Base-by-base conservation (phyloP, 2,888 invertebrate species). In the Heliconius cydno region DNA sequence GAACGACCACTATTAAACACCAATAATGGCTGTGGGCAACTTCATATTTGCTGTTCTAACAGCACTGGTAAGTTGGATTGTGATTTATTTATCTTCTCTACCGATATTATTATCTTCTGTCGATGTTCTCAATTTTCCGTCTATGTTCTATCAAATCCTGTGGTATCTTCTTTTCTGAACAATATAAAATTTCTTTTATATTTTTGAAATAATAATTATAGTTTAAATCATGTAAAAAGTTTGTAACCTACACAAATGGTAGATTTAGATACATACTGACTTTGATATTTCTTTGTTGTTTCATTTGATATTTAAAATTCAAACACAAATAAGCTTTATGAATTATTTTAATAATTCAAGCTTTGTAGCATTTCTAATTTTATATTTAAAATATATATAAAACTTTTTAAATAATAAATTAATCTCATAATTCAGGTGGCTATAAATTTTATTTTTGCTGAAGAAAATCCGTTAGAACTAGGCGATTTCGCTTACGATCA, bases 381-480 rank as follows among this genome's bases (percentile, higher is more conserved):
- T 57, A 5, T 30, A 30, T 30, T 0, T 30, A 30, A 28, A 30
- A 30, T 30, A 30, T 30, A 30, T 13, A 63, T 25, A 63, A 63
- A 25, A 63, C 63, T 25, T 25, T 63, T 25, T 4, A 25, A 63
- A 25, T 63, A 63, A 63, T 63, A 25, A 63, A 4, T 63, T 63
- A 15, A 28, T 28, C 65, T 65, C 13, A 34, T 22, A 22, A 68
- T 34, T 34, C 34, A 34, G 34, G 34, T 34, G 6, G 34, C 34
- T 34, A 7, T 34, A 34, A 34, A 34, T 77, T 68, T 85, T 9
- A 85, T 86, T 75, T 82, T 86, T n/a, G 86, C 88, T 25, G 84
- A 88, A 57, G 85, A 86, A 19, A 79, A 41, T 46, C 78, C 82
- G 3, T 75, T 81, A 70, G 81, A 80, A 68, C 72, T 80, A 63